A percentile compares a stretch with the other conserved stretches of the same genome.
phyloP scores from a whole-genome alignment of 2,797 vertebrate species.

The Erpetoichthys calabaricus region DNA sequence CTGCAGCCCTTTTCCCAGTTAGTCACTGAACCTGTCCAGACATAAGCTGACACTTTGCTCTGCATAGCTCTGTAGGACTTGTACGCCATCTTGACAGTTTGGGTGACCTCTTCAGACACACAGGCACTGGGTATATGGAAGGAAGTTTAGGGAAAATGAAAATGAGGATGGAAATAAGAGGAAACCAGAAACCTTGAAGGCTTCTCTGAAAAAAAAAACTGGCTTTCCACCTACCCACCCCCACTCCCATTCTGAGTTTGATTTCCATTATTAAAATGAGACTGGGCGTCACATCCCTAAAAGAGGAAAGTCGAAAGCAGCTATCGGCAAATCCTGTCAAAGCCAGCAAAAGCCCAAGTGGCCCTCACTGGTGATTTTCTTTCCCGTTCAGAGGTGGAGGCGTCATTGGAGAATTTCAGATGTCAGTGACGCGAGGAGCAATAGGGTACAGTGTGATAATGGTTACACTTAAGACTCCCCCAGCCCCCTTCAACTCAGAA shows the following conservation, averaged over 20 bases:
- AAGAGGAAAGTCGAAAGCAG: too few relatives aligned
- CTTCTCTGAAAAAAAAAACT: conserved; percentile 6
- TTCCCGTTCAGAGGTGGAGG: conserved; percentile 38
- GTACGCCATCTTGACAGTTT: not conserved
- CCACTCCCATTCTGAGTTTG: conserved; percentile 22
- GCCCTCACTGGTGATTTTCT: conserved; percentile 7
- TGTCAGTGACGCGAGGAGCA: too few relatives aligned
- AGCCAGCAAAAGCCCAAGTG: too few relatives aligned
- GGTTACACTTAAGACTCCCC: too few relatives aligned
- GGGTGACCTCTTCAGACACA: not conserved
- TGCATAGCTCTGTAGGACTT: too few relatives aligned
- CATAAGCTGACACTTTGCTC: too few relatives aligned
- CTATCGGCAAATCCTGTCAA: too few relatives aligned
- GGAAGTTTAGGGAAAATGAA: conserved; percentile 7
- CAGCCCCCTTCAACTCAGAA: too few relatives aligned
- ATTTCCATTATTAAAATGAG: conserved; percentile 61
- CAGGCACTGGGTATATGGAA: not conserved
- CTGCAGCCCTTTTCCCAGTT: too few relatives aligned
- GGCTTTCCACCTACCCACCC: conserved; percentile 31
- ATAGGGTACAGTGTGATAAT: too few relatives aligned
- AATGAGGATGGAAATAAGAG: not conserved
- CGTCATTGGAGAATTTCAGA: too few relatives aligned
- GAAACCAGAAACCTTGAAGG: conserved; percentile 24
- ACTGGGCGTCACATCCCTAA: conserved; percentile 14
- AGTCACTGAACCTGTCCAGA: too few relatives aligned